Evolutionary conservation across 2,888 invertebrate species (phyloP).

Genomic region (Caenorhabditis sinica): DNA sequence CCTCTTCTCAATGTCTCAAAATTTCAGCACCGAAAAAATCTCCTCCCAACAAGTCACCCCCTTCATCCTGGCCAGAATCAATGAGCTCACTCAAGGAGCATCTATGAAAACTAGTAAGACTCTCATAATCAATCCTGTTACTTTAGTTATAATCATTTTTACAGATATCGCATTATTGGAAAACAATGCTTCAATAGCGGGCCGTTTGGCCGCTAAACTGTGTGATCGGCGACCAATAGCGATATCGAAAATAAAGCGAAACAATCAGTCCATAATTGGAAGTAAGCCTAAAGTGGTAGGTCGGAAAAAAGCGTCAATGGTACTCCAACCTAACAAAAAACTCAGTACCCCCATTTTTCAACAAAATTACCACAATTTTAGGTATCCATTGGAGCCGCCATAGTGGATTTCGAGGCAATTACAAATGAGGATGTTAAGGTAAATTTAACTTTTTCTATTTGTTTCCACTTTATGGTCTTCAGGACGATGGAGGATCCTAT

Average conservation of each 20-base stretch:
- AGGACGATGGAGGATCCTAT: constrained; percentile 91
- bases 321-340: too few relatives aligned
- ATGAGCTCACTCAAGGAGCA: constrained; percentile 90
- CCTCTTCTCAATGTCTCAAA: neutral
- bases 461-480: constrained; percentile 78
- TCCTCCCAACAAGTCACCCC: constrained; percentile 94
- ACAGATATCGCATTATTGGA: constrained; percentile 93
- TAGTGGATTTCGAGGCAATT: constrained; percentile 82
- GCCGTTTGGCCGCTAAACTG: constrained; percentile 88
- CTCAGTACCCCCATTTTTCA: too few relatives aligned
- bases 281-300: constrained; percentile 69
- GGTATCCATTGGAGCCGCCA: constrained; percentile 83
- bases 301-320: neutral
- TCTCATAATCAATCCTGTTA: too few relatives aligned
- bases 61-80: constrained; percentile 90
- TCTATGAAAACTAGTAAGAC: constrained; percentile 91
- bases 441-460: neutral
- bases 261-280: neutral
- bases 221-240: constrained; percentile 38
- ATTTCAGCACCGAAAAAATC: constrained; percentile 85
- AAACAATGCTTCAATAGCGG: constrained; percentile 93
- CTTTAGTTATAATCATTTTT: constrained; percentile 32
- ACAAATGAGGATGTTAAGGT: constrained; percentile 85
- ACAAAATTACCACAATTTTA: constrained; percentile 66
- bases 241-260: neutral